Percentiles rank a stretch among this genome's conserved stretches.
Evolutionary conservation across 1,140 invertebrate genomes (phyloP).

Genomic region (Camponotus vicinus): DNA sequence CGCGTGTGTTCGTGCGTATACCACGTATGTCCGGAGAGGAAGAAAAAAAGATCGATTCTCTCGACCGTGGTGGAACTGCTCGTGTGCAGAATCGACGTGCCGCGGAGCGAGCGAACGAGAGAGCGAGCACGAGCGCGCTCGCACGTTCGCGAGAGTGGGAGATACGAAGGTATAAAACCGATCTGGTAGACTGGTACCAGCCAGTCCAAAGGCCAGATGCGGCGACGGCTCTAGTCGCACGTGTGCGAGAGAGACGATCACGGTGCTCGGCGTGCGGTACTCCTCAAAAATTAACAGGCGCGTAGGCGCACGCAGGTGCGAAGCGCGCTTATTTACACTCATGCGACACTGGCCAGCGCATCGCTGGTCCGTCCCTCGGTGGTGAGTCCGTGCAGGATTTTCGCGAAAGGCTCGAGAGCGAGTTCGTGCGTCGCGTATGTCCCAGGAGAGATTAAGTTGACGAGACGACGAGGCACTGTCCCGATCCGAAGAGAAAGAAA

Average conservation of each 20-base stretch:
- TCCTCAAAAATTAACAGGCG: conserved; percentile 10
- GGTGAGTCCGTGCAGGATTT: conserved; percentile 84
- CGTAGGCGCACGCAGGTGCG: background rate
- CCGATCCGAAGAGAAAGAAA: conserved; percentile 65
- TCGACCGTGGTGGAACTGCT: conserved; percentile 65
- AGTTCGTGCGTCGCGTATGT: background rate
- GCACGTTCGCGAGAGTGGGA: conserved; percentile 79
- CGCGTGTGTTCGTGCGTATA: background rate
- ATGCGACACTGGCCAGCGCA: conserved; percentile 35
- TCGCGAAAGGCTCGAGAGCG: conserved; percentile 44
- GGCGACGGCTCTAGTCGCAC: conserved; percentile 85
- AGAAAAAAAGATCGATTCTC: conserved; percentile 73
- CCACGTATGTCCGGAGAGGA: conserved; percentile 73
- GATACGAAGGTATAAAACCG: conserved; percentile 86
- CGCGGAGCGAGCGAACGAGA: conserved; percentile 29
- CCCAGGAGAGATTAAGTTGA: background rate
- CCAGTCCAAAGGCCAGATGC: conserved; percentile 85
- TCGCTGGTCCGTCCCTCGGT: background rate
- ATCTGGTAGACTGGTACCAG: conserved; percentile 80
- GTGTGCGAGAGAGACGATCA: conserved; percentile 84
- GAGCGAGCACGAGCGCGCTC: conserved; percentile 38
- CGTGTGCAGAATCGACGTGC: conserved; percentile 69
- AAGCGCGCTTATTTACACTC: background rate
- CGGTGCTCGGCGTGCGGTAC: conserved; percentile 79
- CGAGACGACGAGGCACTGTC: conserved; percentile 35